Evolutionary conservation across 2,888 invertebrate genomes (phyloP).

Genomic region (Acanthopleura granulata): DNA sequence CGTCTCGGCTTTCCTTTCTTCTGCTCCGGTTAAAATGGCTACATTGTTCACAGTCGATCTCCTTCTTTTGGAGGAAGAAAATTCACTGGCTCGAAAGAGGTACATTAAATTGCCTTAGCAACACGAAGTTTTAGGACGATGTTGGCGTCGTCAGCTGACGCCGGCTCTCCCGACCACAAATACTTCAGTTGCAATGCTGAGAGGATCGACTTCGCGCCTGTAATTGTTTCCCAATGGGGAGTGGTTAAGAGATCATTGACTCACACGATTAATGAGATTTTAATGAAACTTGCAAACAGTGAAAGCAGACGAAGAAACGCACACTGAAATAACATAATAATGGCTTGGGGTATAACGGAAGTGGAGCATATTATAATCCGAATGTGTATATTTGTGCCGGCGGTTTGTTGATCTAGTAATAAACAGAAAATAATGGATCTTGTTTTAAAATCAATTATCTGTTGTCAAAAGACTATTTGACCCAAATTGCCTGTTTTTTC

Average conservation of each 20-base stretch:
- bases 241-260: not conserved
- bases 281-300: not conserved
- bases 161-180: no score
- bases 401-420: no score
- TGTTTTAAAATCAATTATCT: no score
- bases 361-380: no score
- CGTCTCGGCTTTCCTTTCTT: slow-evolving; percentile 12
- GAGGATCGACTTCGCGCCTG: not conserved
- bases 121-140: not conserved
- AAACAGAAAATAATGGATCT: no score
- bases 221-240: not conserved
- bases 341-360: no score
- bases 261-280: not conserved
- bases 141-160: not conserved
- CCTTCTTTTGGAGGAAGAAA: not conserved
- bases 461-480: no score
- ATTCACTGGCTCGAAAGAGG: not conserved
- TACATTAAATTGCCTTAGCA: slow-evolving; percentile 9
- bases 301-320: not conserved
- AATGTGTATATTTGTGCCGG: no score
- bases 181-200: no score
- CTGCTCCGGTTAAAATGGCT: slow-evolving; percentile 6
- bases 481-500: no score
- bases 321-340: no score
- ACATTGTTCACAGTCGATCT: slow-evolving; percentile 15